Base-by-base conservation (phyloP, 2,113 vertebrate genomes). In the Rhizomys pruinosus region DNA sequence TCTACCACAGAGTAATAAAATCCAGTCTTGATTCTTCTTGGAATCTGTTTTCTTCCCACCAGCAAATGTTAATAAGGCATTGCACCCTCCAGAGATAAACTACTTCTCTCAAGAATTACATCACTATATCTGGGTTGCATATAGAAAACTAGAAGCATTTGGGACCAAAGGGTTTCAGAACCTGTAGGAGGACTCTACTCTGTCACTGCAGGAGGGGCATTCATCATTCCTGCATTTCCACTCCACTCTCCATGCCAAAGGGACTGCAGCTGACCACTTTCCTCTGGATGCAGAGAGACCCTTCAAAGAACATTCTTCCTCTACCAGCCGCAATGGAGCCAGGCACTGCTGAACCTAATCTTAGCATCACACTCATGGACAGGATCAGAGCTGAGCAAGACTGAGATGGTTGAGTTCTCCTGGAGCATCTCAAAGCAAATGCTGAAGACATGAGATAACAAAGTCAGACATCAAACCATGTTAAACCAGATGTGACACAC, bases 211-310 rank as follows among this genome's bases (percentile, higher is more conserved):
- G 13, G 7, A 29, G 23, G 63, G 11, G 27, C 8, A 3, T 34
- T 34, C 61, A 44, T 39, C 39, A n/a, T 52, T 15, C 42, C 19
- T 34, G 17, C 27, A 37, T 1, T 32, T 34, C 23, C 10, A 7
- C 2, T 11, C 7, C 25, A 6, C 34, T 0, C 10, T 16, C 16
- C 16, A 32, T 3, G 13, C 47, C 37, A 11, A 9, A 63, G 5
- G 1, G 17, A 0, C 9, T 27, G 22, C 59, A 32, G 10, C 57
- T 22, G 3, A 13, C 34, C 3, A 23, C 47, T 11, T 66, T 1
- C 3, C 1, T 27, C 7, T 13, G 61, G 57, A 20, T 76, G 23
- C 37, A 11, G 4, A 66, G 79, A 55, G 55, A 7, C 0, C 32
- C 73, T 63, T n/a, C 29, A 0, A 7, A 66, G 59, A 84, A 16